Evolutionary conservation across 2,113 vertebrate species (phyloP), one percentile per base, ranked within the genome.

Genomic region (Tamias sibiricus): DNA sequence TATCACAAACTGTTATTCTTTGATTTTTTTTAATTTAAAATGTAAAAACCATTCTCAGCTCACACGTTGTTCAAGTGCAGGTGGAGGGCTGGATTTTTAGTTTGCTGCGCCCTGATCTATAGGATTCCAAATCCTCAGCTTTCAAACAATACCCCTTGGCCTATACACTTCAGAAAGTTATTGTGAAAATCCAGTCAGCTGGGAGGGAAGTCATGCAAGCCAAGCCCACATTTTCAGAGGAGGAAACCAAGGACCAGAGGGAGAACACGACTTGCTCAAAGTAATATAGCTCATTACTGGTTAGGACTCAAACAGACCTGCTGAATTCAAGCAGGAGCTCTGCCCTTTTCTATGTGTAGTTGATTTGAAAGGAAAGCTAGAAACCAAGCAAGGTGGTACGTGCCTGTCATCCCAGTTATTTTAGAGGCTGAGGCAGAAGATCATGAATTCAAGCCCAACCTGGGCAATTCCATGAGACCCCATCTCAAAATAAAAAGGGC

Each of bases 21-120:
- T 49, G 40, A 2, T 3, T 12, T 84, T 80, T 90, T 76, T 66
- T 89, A 96, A 92, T 90, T 76, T 66, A 89, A 96, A 92, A 75
- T 37, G 20, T 94, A 49, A 66, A 72, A 80, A 14, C 1, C 4
- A 30, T 80, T 81, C 64, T 87, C 69, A 74, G 26, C 12, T 77
- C 28, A 12, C 19, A 3, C 4, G 30, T n/a, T 57, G 6, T 54
- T 22, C 35, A 37, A 59, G 79, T 85, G 47, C 22, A 42, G 40
- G 12, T 12, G 0, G 66, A 47, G 42, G 86, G 77, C 16, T 79
- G 20, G 74, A 35, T 86, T 64, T 77, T 6, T 44, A 54, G 52
- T 95, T 87, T 49, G 49, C 62, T 85, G 19, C 35, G 4, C 7
- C 68, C 37, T 84, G 24, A 28, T 17, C 40, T 44, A 0, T 28